Conservation (phyloP, 2,113 vertebrate species). For the Hyla sarda region DNA sequence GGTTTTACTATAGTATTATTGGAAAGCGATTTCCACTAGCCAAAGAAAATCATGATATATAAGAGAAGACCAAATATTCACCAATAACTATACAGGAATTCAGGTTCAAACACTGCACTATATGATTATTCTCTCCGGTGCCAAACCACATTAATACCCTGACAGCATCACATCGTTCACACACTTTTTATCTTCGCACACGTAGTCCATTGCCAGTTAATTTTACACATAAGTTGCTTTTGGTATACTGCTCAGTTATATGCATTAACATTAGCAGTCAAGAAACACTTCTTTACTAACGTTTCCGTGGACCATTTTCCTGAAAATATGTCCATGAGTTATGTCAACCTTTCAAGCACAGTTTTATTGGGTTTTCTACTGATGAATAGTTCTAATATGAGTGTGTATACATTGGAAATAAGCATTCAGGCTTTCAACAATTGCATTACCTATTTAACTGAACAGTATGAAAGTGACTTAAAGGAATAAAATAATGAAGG, state of each 20-base stretch:
- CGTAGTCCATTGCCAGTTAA: conserved; percentile 45
- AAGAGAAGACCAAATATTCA: conserved; percentile 6
- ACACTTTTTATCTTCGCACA: conserved; percentile 47
- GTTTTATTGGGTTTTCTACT: conserved; percentile 30
- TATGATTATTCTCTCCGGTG: conserved; percentile 16
- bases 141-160: conserved; percentile 51
- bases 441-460: neutral
- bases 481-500: neutral
- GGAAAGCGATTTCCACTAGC: conserved; percentile 1
- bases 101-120: conserved; percentile 1
- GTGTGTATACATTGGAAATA: conserved; percentile 29
- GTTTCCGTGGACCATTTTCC: conserved; percentile 17
- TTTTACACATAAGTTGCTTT: conserved; percentile 35
- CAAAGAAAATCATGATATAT: conserved; percentile 12
- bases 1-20: neutral
- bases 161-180: conserved; percentile 15
- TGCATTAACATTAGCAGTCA: conserved; percentile 31
- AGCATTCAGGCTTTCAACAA: neutral
- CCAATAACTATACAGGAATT: conserved; percentile 21
- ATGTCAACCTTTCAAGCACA: conserved; percentile 19
- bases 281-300: conserved; percentile 23
- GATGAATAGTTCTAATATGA: conserved; percentile 15
- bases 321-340: conserved; percentile 19
- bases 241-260: conserved; percentile 17
- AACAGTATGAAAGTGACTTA: neutral